Evolutionary conservation across 1,140 invertebrate genomes (phyloP).

Genomic region (Atta colombica): DNA sequence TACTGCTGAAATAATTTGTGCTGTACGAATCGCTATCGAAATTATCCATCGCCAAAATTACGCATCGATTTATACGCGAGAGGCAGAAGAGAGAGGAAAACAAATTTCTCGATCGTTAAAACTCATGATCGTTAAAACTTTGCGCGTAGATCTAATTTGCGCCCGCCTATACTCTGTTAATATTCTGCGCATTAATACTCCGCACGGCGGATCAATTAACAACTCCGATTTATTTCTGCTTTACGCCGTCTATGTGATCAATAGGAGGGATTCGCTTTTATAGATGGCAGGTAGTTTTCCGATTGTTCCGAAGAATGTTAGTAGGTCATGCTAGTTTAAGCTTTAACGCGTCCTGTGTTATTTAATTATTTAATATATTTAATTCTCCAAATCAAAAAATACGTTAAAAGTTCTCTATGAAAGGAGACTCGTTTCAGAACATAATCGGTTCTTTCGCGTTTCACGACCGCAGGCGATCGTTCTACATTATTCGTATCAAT

Average conservation of each 20-base stretch:
- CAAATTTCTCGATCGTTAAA: neutral
- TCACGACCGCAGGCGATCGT: neutral
- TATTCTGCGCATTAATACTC: neutral
- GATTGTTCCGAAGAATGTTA: slow-evolving; percentile 52
- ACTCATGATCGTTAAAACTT: neutral
- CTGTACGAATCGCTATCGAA: neutral
- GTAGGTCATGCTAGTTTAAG: slow-evolving; percentile 33
- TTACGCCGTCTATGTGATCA: slow-evolving; percentile 25
- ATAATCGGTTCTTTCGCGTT: no score
- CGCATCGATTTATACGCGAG: neutral
- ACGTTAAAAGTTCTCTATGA: neutral
- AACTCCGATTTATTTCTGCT: slow-evolving; percentile 54
- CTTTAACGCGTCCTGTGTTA: neutral
- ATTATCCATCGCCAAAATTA: neutral
- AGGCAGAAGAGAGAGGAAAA: neutral
- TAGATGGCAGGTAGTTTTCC: slow-evolving; percentile 12
- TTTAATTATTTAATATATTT: neutral
- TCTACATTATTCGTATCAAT: neutral
- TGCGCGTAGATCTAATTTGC: neutral
- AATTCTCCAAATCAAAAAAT: neutral
- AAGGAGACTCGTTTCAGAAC: neutral
- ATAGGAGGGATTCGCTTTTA: slow-evolving; percentile 43
- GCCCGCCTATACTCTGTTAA: neutral
- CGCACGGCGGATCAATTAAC: slow-evolving; percentile 44
- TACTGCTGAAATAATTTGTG: no score